A percentile compares a stretch with the other conserved stretches of the same genome.
Conservation (phyloP, 2,888 invertebrate species). For the Prenolepis imparis region DNA sequence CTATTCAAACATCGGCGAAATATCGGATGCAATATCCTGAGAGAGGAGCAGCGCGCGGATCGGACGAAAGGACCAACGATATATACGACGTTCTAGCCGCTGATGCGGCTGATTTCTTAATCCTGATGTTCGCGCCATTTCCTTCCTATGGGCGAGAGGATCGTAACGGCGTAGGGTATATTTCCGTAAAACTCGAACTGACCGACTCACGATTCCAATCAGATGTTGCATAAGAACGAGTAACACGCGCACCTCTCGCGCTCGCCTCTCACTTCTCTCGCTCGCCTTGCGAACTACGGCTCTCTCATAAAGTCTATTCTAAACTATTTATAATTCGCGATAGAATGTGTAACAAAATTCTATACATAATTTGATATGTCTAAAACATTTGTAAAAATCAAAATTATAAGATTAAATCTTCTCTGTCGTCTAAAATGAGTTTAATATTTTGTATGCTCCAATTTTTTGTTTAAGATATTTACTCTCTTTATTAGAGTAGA, state of each 20-base stretch:
- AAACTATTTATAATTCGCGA: not conserved
- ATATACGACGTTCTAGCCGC: conserved; percentile 8
- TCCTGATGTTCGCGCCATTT: conserved; percentile 25
- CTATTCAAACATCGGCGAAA: conserved; percentile 13
- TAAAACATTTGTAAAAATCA: not conserved
- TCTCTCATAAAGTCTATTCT: conserved; percentile 24
- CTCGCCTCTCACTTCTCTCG: conserved; percentile 73
- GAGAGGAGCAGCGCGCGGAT: not conserved
- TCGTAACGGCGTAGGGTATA: conserved; percentile 53
- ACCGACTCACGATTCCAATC: conserved; percentile 73
- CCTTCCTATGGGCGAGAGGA: conserved; percentile 57
- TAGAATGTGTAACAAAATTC: conserved; percentile 10
- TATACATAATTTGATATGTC: not conserved
- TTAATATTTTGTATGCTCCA: not conserved
- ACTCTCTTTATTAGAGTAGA: not conserved
- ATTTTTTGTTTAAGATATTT: not conserved
- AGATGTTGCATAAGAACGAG: conserved; percentile 69
- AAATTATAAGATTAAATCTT: conserved; percentile 1
- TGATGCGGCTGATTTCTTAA: conserved; percentile 41
- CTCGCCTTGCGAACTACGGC: conserved; percentile 45
- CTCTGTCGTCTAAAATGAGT: not conserved
- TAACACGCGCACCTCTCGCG: conserved; percentile 54
- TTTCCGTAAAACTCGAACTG: conserved; percentile 63
- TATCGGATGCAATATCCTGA: conserved; percentile 51
- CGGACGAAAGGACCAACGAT: conserved; percentile 14